phyloP scores from a whole-genome alignment of 2,797 vertebrate species.

The Squalus acanthias region DNA sequence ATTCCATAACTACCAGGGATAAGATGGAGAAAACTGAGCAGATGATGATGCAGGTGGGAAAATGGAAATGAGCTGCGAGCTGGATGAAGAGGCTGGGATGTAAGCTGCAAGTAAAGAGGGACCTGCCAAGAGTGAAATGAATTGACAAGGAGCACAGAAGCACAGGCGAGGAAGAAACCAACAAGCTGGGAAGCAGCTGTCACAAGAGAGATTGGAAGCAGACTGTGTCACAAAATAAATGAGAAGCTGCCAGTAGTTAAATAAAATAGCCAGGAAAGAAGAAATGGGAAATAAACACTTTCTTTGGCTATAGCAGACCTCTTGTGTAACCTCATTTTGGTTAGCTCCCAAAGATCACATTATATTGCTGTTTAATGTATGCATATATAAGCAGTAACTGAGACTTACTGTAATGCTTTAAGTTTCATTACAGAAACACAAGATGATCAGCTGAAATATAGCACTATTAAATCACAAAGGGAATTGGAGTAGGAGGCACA shows the following conservation, averaged over 20 bases:
- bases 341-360: neutral
- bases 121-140: neutral
- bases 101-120: conserved; percentile 4
- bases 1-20: neutral
- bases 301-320: neutral
- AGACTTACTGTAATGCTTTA: neutral
- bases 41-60: neutral
- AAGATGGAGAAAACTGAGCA: neutral
- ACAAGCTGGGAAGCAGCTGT: conserved; percentile 30
- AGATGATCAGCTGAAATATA: conserved; percentile 1
- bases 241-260: neutral
- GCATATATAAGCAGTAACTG: neutral
- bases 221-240: conserved; percentile 17
- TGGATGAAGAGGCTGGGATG: neutral
- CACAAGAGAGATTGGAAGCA: neutral
- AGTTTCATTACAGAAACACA: neutral
- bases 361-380: neutral
- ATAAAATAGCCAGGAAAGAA: neutral
- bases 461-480: conserved; percentile 1
- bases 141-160: neutral
- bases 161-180: neutral
- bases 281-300: neutral
- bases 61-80: conserved; percentile 13
- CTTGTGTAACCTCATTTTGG: neutral
- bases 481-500: neutral